phyloP scores from a whole-genome alignment of 2,888 invertebrate species.

The Rotaria magnacalcarata region DNA sequence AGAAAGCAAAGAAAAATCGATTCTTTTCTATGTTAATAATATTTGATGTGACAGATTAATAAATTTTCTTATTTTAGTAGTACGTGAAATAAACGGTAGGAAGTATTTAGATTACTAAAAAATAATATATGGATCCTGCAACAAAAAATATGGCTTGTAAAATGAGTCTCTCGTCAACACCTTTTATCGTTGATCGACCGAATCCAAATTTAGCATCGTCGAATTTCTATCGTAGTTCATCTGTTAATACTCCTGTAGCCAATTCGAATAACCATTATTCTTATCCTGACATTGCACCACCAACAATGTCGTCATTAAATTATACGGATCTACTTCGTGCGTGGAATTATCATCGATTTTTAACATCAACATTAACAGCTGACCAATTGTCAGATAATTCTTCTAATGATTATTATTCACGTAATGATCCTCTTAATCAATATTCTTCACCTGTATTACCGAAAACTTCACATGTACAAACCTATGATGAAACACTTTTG shows the following conservation, averaged over 20 bases:
- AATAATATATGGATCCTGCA: neutral
- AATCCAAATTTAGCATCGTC: neutral
- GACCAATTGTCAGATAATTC: slow-evolving; percentile 3
- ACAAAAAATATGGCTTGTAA: neutral
- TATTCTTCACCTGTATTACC: neutral
- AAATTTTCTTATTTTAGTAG: neutral
- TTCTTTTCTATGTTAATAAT: neutral
- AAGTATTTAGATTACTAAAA: neutral
- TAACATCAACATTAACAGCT: neutral
- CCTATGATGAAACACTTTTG: neutral
- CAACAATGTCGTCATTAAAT: neutral
- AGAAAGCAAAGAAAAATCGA: neutral
- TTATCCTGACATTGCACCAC: neutral
- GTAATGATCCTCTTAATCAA: neutral
- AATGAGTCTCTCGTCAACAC: neutral
- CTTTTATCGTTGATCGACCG: neutral
- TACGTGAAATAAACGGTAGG: neutral
- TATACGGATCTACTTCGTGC: neutral
- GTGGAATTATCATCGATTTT: slow-evolving; percentile 25
- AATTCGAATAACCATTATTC: neutral
- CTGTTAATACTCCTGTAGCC: neutral
- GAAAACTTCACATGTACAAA: neutral
- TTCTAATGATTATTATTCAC: neutral
- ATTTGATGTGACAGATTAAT: neutral
- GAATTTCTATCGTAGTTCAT: neutral